Percentiles rank a stretch among this genome's conserved stretches.
These are phyloP conservation scores for Ooceraea biroi DNA, from an alignment of 1,140 invertebrate genomes.

Conservation along the genomic window DNA sequence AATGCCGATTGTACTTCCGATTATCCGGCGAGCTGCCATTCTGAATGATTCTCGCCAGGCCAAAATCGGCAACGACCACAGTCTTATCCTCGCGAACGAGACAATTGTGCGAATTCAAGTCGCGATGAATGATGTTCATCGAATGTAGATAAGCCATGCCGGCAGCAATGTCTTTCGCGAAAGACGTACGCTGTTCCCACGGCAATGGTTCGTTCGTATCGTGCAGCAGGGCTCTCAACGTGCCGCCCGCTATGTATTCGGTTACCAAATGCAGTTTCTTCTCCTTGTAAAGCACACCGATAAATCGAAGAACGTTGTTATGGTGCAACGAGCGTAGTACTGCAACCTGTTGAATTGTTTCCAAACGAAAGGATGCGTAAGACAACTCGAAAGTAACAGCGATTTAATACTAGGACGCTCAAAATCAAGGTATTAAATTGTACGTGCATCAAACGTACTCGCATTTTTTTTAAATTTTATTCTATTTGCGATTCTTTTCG, in stretches of 20 bases:
- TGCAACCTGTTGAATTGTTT: conserved; percentile 89
- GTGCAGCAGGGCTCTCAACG: conserved; percentile 94
- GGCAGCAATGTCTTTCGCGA: conserved; percentile 96
- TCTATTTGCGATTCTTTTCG: neutral
- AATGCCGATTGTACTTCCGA: conserved; percentile 81
- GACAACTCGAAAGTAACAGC: neutral
- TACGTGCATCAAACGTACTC: conserved; percentile 6
- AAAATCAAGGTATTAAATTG: conserved; percentile 10
- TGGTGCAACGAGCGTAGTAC: conserved; percentile 95
- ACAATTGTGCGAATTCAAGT: conserved; percentile 98
- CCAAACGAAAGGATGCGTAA: conserved; percentile 8
- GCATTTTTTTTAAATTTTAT: neutral
- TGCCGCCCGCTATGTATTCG: conserved; percentile 96
- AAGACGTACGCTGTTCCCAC: conserved; percentile 93
- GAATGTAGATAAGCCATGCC: conserved; percentile 98
- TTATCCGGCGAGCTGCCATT: conserved; percentile 83
- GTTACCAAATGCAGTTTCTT: conserved; percentile 96
- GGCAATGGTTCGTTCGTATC: conserved; percentile 90
- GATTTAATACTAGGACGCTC: neutral
- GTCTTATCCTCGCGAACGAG: conserved; percentile 95
- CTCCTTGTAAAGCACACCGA: conserved; percentile 97
- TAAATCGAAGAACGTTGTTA: conserved; percentile 96
- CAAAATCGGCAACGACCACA: conserved; percentile 98
- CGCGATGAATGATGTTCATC: conserved; percentile 97
- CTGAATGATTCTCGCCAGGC: conserved; percentile 94